Conservation (phyloP, 2,888 invertebrate species). For the Cremastinae sp. region DNA sequence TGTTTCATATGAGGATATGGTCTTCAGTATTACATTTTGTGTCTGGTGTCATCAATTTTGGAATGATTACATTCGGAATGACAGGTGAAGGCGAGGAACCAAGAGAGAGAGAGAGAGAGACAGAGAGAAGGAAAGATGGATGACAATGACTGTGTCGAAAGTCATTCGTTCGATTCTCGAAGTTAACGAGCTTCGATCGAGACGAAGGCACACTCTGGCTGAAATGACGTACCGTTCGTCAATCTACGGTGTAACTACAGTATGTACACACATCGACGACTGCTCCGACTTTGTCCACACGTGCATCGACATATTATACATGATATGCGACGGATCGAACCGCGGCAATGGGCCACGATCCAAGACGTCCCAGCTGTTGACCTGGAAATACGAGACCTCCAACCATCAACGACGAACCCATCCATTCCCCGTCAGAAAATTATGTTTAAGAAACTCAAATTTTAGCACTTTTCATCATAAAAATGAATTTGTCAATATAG, state of each 20-base stretch:
- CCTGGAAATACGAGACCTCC: conserved; percentile 23
- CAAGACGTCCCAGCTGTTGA: conserved; percentile 22
- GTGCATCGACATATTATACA: no score
- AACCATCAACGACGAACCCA: no score
- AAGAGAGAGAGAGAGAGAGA: conserved; percentile 1
- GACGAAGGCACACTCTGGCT: conserved; percentile 26
- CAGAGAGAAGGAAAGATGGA: not conserved
- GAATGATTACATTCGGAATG: conserved; percentile 60
- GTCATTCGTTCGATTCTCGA: conserved; percentile 44
- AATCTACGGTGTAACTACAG: conserved; percentile 12
- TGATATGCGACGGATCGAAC: conserved; percentile 14
- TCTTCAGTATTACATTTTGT: conserved; percentile 30
- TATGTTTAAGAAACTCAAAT: conserved; percentile 11
- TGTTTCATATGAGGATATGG: no score
- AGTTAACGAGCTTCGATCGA: conserved; percentile 48
- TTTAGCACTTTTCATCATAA: no score
- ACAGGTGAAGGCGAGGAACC: conserved; percentile 40
- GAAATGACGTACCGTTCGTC: conserved; percentile 29
- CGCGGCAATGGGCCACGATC: conserved; percentile 10
- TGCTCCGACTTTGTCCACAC: conserved; percentile 2
- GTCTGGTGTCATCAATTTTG: conserved; percentile 48
- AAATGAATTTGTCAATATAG: no score
- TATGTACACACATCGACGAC: not conserved
- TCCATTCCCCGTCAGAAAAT: not conserved
- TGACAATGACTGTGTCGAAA: conserved; percentile 40